A percentile compares a stretch with the other conserved stretches of the same genome.
Evolutionary conservation across 2,797 vertebrate species (phyloP).

Genomic region (Heliangelus exortis): DNA sequence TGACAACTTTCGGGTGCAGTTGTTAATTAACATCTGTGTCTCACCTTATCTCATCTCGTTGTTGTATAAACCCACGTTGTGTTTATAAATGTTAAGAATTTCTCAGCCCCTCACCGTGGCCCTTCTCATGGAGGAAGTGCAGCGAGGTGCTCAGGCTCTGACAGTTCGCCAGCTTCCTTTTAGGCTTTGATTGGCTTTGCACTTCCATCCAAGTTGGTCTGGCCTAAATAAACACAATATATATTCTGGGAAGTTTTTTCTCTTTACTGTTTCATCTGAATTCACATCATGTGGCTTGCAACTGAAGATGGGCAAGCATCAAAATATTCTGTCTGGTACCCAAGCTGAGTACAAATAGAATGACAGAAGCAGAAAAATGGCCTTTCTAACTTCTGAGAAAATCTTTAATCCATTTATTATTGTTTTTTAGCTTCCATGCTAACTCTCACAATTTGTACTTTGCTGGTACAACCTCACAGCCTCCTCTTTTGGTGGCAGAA

Average conservation of each 20-base stretch:
- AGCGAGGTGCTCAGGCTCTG: constrained; percentile 3
- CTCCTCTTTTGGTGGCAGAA: not conserved
- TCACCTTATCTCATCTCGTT: constrained; percentile 63
- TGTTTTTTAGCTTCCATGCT: not conserved
- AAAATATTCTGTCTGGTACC: constrained; percentile 53
- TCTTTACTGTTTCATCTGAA: constrained; percentile 43
- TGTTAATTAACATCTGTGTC: constrained; percentile 69
- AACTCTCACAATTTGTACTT: not conserved
- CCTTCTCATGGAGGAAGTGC: not conserved
- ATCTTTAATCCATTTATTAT: not conserved
- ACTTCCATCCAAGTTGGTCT: constrained; percentile 2
- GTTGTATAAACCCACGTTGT: constrained; percentile 40
- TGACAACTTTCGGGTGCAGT: constrained; percentile 77
- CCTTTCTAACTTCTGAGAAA: constrained; percentile 27
- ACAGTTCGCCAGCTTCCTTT: constrained; percentile 59
- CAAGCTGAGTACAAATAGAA: constrained; percentile 26
- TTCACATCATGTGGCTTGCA: constrained; percentile 25
- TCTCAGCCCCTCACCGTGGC: not conserved
- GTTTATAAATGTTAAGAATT: not conserved
- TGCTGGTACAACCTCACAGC: not conserved
- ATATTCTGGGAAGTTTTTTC: constrained; percentile 41
- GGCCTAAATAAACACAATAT: constrained; percentile 60
- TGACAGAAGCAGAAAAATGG: constrained; percentile 35
- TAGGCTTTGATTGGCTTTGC: constrained; percentile 57
- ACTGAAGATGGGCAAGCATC: constrained; percentile 42